Percentiles rank a stretch among this genome's conserved stretches.
Evolutionary conservation across 2,888 invertebrate species (phyloP).

Genomic region (Idaea aversata): DNA sequence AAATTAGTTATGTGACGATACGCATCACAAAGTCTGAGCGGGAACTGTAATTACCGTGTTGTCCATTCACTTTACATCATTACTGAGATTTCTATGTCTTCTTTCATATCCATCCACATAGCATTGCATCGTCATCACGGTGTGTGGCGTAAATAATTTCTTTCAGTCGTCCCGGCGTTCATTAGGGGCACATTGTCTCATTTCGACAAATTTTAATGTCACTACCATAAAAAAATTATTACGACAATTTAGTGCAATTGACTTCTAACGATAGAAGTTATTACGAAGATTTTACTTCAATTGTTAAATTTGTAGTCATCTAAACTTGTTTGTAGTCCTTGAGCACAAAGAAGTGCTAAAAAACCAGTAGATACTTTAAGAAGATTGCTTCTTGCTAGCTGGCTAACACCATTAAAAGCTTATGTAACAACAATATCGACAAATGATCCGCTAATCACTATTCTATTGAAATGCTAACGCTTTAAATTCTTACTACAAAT

Average conservation of each 20-base stretch:
- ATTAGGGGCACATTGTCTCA: conserved; percentile 71
- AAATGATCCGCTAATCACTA: conserved; percentile 68
- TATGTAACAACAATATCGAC: conserved; percentile 67
- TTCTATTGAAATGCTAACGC: conserved; percentile 64
- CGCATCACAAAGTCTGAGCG: conserved; percentile 62
- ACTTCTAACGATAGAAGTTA: conserved; percentile 45
- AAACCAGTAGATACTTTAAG: conserved; percentile 46
- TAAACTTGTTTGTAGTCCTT: conserved; percentile 45
- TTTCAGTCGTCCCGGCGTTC: conserved; percentile 59
- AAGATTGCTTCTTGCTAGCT: conserved; percentile 50
- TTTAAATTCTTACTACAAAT: conserved; percentile 71
- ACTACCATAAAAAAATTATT: conserved; percentile 64
- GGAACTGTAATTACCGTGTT: conserved; percentile 69
- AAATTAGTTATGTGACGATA: conserved; percentile 69
- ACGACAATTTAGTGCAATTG: conserved; percentile 59
- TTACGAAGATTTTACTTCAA: conserved; percentile 36
- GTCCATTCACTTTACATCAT: conserved; percentile 76
- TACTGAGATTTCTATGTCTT: conserved; percentile 72
- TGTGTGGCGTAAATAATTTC: conserved; percentile 77
- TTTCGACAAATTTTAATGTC: conserved; percentile 60
- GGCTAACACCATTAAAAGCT: conserved; percentile 59
- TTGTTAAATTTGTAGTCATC: conserved; percentile 27
- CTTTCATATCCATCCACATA: conserved; percentile 62
- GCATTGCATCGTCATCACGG: conserved; percentile 55
- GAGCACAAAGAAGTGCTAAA: conserved; percentile 65